Conservation (phyloP, 1,140 invertebrate genomes). For the Oryzaephilus surinamensis region DNA sequence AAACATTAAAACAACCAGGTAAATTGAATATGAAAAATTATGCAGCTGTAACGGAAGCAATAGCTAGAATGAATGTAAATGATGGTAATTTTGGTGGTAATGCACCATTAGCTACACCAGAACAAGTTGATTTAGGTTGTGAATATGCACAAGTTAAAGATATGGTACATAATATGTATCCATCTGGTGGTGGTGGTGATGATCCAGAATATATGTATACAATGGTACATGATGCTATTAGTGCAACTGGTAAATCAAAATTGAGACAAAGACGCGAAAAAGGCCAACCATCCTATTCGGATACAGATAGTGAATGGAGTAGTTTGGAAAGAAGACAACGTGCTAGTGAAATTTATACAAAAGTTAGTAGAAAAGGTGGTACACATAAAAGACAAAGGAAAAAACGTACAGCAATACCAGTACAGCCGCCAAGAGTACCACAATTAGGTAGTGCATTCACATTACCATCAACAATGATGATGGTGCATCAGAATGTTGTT, state of each 20-base stretch:
- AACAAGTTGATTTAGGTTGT: conserved; percentile 62
- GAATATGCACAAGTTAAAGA: conserved; percentile 59
- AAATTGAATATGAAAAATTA: conserved; percentile 85
- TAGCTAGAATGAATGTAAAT: conserved; percentile 62
- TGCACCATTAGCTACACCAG: conserved; percentile 70
- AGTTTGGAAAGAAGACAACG: conserved; percentile 59
- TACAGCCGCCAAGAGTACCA: conserved; percentile 76
- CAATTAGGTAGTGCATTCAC: conserved; percentile 46
- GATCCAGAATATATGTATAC: conserved; percentile 51
- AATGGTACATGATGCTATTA: conserved; percentile 52
- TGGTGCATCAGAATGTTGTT: no score
- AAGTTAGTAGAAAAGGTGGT: conserved; percentile 57
- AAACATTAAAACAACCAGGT: conserved; percentile 78
- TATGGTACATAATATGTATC: conserved; percentile 48
- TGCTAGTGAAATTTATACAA: conserved; percentile 52
- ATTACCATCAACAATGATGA: conserved; percentile 42
- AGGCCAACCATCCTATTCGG: conserved; percentile 60
- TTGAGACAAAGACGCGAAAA: conserved; percentile 51
- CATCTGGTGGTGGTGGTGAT: no score
- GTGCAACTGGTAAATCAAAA: conserved; percentile 48
- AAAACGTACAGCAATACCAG: conserved; percentile 66
- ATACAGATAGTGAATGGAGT: conserved; percentile 80
- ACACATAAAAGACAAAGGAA: conserved; percentile 70
- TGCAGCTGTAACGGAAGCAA: conserved; percentile 77
- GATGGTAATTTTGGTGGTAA: conserved; percentile 48